A percentile compares a stretch with the other conserved stretches of the same genome.
These are phyloP conservation scores for Hemicordylus capensis DNA, from an alignment of 2,113 vertebrate species.

Conservation along the genomic window DNA sequence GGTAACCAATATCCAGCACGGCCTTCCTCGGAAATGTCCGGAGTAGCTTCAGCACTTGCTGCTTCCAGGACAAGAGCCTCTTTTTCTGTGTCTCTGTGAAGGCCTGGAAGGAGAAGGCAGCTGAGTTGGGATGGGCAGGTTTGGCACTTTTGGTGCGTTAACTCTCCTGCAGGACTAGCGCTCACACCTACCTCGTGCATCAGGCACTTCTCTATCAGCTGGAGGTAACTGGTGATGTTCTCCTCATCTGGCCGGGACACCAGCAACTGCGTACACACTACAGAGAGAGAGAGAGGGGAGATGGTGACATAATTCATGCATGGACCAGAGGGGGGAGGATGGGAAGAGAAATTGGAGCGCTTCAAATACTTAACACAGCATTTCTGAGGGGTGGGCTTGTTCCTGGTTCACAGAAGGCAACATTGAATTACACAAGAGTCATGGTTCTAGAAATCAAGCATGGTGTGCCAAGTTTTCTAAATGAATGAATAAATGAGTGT, in stretches of 20 bases:
- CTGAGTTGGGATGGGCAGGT: neutral
- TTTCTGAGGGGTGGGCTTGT: too few relatives aligned
- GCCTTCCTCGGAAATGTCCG: constrained; percentile 92
- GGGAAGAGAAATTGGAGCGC: neutral
- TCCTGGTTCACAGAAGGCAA: too few relatives aligned
- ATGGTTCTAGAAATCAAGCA: too few relatives aligned
- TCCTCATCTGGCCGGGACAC: constrained; percentile 94
- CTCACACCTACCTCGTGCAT: constrained; percentile 83
- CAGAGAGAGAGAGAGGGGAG: neutral
- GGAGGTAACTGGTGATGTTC: constrained; percentile 94
- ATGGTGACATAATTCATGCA: neutral
- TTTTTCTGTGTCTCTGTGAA: constrained; percentile 96
- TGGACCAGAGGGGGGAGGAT: neutral
- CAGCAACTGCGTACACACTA: constrained; percentile 92
- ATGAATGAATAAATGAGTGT: too few relatives aligned
- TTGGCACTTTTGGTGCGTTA: accelerated
- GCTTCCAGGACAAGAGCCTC: constrained; percentile 92
- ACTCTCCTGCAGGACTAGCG: accelerated
- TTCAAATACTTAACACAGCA: neutral
- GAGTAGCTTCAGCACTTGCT: constrained; percentile 93
- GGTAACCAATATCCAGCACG: constrained; percentile 89
- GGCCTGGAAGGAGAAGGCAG: constrained; percentile 72
- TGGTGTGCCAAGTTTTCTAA: too few relatives aligned
- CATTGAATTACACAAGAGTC: too few relatives aligned
- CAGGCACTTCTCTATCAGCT: constrained; percentile 94